Conservation (phyloP, 2,113 vertebrate species). For the Zapus hudsonius region DNA sequence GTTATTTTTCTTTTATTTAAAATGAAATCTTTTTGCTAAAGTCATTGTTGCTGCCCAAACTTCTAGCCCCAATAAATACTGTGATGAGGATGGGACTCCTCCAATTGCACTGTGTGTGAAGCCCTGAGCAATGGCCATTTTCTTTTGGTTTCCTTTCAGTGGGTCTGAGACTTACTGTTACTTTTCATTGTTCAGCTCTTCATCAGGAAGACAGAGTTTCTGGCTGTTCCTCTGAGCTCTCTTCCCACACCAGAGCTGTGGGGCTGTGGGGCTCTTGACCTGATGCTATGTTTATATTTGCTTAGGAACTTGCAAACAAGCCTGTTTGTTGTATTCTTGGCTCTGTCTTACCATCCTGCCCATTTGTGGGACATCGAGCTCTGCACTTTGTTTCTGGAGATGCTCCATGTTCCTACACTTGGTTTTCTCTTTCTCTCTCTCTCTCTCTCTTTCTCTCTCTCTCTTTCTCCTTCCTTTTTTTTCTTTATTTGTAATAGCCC, state of each 20-base stretch:
- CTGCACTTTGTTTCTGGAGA: background rate
- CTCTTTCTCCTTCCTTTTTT: too few species aligned
- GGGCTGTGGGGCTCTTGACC: background rate
- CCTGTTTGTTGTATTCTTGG: background rate
- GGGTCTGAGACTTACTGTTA: accelerated
- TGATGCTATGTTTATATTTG: background rate
- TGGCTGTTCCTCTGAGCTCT: background rate
- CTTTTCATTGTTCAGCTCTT: background rate
- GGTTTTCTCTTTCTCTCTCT: background rate
- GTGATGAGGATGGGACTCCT: background rate
- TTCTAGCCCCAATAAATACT: background rate
- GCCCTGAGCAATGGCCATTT: background rate
- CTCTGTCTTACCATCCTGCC: background rate
- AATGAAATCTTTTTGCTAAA: background rate
- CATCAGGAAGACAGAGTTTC: background rate
- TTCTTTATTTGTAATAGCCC: too few species aligned
- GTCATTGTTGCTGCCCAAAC: background rate
- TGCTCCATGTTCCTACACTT: background rate
- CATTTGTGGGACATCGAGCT: background rate
- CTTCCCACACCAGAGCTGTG: background rate
- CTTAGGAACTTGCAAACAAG: background rate
- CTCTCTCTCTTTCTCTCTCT: too few species aligned
- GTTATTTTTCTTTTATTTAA: background rate
- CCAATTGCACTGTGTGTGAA: background rate
- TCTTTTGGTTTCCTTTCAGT: background rate